A percentile compares a stretch with the other conserved stretches of the same genome.
Evolutionary conservation across 2,797 vertebrate genomes (phyloP).

Genomic region (Streptopelia turtur): DNA sequence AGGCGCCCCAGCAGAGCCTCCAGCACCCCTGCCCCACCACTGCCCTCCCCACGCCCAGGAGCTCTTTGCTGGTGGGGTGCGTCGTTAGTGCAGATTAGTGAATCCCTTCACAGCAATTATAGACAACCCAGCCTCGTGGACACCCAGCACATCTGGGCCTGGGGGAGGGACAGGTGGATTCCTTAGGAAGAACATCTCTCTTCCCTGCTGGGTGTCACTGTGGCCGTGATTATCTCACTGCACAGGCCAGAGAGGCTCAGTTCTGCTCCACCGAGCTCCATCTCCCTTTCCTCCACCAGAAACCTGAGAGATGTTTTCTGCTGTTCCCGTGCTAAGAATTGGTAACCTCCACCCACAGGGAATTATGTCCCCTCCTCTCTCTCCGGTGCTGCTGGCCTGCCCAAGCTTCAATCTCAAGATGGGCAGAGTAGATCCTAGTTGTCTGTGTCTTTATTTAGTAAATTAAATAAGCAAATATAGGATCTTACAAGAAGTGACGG

Average conservation of each 20-base stretch:
- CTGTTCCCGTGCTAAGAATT: background rate
- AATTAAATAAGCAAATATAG: background rate
- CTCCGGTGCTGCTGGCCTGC: background rate
- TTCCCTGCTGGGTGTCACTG: background rate
- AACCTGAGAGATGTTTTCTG: background rate
- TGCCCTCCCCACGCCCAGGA: background rate
- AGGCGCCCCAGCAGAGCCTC: background rate
- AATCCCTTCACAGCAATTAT: background rate
- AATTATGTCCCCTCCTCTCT: background rate
- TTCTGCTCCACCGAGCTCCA: background rate
- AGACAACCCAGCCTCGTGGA: background rate
- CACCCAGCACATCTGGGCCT: background rate
- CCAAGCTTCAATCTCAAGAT: background rate
- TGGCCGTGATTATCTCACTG: background rate
- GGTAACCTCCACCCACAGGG: background rate
- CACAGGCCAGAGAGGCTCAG: background rate
- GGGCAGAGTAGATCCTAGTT: background rate
- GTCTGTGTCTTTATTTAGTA: background rate
- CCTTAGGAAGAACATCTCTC: background rate
- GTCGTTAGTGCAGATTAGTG: accelerated
- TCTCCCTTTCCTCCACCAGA: accelerated
- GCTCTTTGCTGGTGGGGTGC: background rate
- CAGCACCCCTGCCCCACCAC: background rate
- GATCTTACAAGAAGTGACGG: background rate
- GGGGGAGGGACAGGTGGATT: background rate